Percentiles rank a stretch among this genome's conserved stretches.
These are phyloP conservation scores for Gallinago paraguaiae DNA, from an alignment of 2,113 vertebrate species.

Conservation along the genomic window DNA sequence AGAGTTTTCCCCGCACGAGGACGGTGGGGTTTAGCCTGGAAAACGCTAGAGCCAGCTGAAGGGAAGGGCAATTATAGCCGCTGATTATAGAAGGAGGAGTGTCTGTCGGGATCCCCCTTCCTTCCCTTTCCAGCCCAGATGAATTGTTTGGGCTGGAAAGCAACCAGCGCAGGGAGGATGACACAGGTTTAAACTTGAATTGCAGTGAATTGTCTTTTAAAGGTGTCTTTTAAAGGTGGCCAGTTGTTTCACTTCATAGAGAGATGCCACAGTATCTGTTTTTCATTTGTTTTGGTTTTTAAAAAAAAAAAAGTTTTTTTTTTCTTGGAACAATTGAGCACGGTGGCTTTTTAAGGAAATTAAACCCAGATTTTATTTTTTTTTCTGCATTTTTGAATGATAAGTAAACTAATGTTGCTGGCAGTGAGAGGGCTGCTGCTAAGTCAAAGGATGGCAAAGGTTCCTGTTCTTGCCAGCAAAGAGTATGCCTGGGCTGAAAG, in stretches of 20 bases:
- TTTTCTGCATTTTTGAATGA: background rate
- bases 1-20: background rate
- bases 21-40: background rate
- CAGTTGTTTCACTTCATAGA: background rate
- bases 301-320: background rate
- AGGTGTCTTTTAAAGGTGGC: background rate
- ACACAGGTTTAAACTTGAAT: background rate
- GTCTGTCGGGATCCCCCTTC: background rate
- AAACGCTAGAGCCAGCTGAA: background rate
- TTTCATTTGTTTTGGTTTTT: background rate
- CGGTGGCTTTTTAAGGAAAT: background rate
- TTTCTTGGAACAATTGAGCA: background rate
- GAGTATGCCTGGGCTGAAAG: background rate
- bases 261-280: background rate
- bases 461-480: conserved; percentile 3
- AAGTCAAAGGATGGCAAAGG: background rate
- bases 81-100: background rate
- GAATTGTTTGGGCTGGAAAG: background rate
- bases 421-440: background rate
- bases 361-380: background rate
- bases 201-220: background rate
- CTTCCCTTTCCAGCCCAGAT: background rate
- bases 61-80: background rate
- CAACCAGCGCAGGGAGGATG: background rate
- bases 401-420: background rate